Evolutionary conservation across 2,888 invertebrate genomes (phyloP).

Genomic region (Cacoxenus indagator): DNA sequence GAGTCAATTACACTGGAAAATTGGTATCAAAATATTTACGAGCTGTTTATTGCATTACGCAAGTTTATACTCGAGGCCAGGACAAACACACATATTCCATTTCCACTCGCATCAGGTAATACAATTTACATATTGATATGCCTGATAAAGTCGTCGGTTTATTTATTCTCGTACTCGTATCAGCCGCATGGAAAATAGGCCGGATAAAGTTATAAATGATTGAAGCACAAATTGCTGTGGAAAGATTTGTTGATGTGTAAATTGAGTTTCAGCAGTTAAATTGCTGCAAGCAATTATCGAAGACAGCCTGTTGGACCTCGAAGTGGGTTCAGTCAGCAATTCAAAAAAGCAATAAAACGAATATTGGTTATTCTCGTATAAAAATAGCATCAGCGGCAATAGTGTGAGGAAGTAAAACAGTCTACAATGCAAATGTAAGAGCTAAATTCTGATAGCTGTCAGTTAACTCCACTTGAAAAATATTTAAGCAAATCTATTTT

Average conservation of each 20-base stretch:
- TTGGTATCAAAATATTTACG: slow-evolving; percentile 67
- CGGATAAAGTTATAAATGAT: slow-evolving; percentile 22
- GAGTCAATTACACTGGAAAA: slow-evolving; percentile 66
- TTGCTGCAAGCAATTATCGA: slow-evolving; percentile 21
- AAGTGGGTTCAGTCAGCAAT: no score
- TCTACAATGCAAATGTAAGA: no score
- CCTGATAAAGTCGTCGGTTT: slow-evolving; percentile 42
- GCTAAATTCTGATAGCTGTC: no score
- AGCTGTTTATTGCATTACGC: slow-evolving; percentile 63
- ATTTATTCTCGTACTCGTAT: slow-evolving; percentile 9
- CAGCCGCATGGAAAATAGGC: slow-evolving; percentile 23
- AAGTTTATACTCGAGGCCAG: slow-evolving; percentile 42
- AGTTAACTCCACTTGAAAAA: no score
- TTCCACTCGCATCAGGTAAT: slow-evolving; percentile 40
- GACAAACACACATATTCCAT: slow-evolving; percentile 12
- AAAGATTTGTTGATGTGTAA: slow-evolving; percentile 44
- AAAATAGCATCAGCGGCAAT: no score
- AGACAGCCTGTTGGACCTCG: no score
- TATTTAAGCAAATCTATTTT: no score
- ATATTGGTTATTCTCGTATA: no score
- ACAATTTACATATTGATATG: slow-evolving; percentile 61
- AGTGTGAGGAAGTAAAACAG: no score
- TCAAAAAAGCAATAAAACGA: no score
- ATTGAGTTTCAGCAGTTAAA: slow-evolving; percentile 40
- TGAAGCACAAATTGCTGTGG: slow-evolving; percentile 29